phyloP scores from a whole-genome alignment of 2,113 vertebrate species.

The Noctilio leporinus region DNA sequence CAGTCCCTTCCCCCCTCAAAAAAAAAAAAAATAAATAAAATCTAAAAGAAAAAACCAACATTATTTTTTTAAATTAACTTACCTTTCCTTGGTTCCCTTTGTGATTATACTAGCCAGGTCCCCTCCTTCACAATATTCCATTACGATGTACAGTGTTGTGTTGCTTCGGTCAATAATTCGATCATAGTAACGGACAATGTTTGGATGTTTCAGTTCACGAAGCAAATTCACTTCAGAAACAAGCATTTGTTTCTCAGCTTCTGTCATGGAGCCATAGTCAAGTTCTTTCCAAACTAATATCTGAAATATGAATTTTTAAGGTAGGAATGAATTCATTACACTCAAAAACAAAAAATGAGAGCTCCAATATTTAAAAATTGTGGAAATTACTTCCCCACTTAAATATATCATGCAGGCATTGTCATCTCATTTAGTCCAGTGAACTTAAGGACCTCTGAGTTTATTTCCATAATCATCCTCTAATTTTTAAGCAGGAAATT shows the following conservation, averaged over 20 bases:
- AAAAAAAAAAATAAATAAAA: too few species aligned
- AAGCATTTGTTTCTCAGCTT: slow-evolving; percentile 95
- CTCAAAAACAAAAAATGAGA: neutral
- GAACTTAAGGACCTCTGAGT: neutral
- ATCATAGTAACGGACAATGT: slow-evolving; percentile 95
- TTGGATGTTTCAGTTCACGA: slow-evolving; percentile 92
- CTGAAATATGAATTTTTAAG: slow-evolving; percentile 71
- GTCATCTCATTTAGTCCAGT: neutral
- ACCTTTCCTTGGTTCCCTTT: slow-evolving; percentile 90
- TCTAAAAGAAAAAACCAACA: too few species aligned
- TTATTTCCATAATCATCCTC: neutral
- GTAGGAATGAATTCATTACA: neutral
- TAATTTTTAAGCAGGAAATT: neutral
- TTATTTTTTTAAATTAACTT: neutral
- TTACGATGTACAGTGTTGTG: slow-evolving; percentile 93
- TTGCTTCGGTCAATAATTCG: slow-evolving; percentile 92
- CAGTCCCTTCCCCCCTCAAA: too few species aligned
- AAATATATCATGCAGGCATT: neutral
- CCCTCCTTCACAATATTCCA: slow-evolving; percentile 96
- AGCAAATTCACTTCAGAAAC: slow-evolving; percentile 97
- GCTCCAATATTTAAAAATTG: neutral
- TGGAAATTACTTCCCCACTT: neutral
- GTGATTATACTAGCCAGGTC: slow-evolving; percentile 91
- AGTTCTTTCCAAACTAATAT: slow-evolving; percentile 97
- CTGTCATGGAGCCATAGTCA: slow-evolving; percentile 94